Percentiles rank a stretch among this genome's conserved stretches.
phyloP scores from a whole-genome alignment of 2,888 invertebrate genomes.

The Lithosia quadra region DNA sequence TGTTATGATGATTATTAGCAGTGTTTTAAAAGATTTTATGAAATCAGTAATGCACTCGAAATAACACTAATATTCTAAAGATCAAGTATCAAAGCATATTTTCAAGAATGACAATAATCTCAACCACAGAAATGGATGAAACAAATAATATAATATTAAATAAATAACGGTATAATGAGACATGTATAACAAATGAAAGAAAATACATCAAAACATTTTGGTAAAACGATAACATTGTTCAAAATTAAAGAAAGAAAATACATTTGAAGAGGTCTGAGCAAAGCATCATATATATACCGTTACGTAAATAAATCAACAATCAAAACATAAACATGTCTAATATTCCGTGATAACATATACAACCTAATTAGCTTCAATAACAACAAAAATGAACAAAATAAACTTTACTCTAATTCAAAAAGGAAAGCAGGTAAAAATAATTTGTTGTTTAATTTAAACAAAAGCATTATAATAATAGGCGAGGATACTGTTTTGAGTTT shows the following conservation, averaged over 20 bases:
- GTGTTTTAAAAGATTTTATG: too few species aligned
- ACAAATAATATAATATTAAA: not conserved
- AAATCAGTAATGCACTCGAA: too few species aligned
- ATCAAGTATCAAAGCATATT: too few species aligned
- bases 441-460: slow-evolving; percentile 42
- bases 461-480: slow-evolving; percentile 48
- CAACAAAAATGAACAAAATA: slow-evolving; percentile 34
- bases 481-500: slow-evolving; percentile 64
- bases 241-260: slow-evolving; percentile 9
- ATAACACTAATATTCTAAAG: too few species aligned
- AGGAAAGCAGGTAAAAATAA: slow-evolving; percentile 28
- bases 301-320: slow-evolving; percentile 28
- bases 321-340: slow-evolving; percentile 28
- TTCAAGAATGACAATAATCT: too few species aligned
- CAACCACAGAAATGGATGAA: too few species aligned
- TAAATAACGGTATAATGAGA: not conserved
- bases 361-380: slow-evolving; percentile 45
- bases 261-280: not conserved
- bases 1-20: too few species aligned
- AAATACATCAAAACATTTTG: not conserved
- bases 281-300: slow-evolving; percentile 27
- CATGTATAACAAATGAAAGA: not conserved
- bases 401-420: slow-evolving; percentile 24
- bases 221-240: slow-evolving; percentile 5
- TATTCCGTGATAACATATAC: slow-evolving; percentile 32